These are phyloP conservation scores for Thamnophis sirtalis DNA, from an alignment of 2,113 vertebrate genomes.

Conservation along the genomic window DNA sequence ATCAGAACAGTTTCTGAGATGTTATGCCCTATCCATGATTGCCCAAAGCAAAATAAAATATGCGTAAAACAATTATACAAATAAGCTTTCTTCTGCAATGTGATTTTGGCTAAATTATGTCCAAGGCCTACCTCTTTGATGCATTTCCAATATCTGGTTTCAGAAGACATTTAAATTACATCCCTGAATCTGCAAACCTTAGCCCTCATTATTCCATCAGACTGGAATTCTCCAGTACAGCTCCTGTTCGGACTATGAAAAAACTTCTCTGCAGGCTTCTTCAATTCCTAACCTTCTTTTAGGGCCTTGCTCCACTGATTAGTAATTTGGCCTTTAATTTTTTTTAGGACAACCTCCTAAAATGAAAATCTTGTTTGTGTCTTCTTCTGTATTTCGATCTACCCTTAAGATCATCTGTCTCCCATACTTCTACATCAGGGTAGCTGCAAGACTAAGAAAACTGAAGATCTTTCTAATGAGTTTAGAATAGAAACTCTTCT, in stretches of 20 bases:
- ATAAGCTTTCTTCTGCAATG: not conserved
- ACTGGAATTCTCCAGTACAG: not conserved
- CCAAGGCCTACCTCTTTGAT: not conserved
- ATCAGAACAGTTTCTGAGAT: not conserved
- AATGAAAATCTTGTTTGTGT: not conserved
- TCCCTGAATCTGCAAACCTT: not conserved
- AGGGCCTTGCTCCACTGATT: not conserved
- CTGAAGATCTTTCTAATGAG: not conserved
- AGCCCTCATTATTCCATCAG: not conserved
- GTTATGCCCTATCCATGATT: not conserved
- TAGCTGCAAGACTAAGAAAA: not conserved
- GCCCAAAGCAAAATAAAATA: not conserved
- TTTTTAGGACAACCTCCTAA: not conserved
- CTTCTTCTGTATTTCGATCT: not conserved
- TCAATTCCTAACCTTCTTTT: not conserved
- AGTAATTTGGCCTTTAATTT: not conserved
- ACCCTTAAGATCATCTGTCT: not conserved
- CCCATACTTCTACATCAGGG: not conserved
- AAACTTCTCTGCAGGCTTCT: not conserved
- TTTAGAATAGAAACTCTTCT: not conserved
- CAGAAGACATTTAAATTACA: not conserved
- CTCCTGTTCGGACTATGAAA: not conserved
- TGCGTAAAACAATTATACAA: not conserved
- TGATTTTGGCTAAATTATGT: not conserved
- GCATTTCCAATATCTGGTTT: not conserved